Percentiles rank a stretch among this genome's conserved stretches.
Conservation (phyloP, 2,888 invertebrate species). For the Synergus gifuensis region DNA sequence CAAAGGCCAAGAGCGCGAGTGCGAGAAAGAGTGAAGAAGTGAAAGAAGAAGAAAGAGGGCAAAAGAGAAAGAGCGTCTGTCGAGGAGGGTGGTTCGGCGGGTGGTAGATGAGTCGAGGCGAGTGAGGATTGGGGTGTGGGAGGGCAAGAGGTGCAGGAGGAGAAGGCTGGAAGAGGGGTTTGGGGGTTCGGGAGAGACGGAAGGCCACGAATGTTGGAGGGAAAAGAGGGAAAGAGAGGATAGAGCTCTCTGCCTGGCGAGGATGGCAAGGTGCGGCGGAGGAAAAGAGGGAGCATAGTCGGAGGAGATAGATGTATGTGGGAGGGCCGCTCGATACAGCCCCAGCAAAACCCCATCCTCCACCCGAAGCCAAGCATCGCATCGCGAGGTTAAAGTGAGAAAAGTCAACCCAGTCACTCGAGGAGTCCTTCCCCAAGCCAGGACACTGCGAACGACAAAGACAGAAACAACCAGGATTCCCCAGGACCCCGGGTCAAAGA, state of each 20-base stretch:
- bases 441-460: slow-evolving; percentile 63
- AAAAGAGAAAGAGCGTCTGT: slow-evolving; percentile 50
- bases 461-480: slow-evolving; percentile 56
- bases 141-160: slow-evolving; percentile 63
- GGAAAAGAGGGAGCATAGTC: slow-evolving; percentile 66
- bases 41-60: slow-evolving; percentile 53
- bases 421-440: slow-evolving; percentile 69
- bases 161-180: slow-evolving; percentile 64
- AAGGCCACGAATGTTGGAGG: slow-evolving; percentile 75
- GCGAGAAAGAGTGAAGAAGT: slow-evolving; percentile 54
- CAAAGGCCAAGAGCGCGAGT: slow-evolving; percentile 55
- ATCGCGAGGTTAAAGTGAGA: slow-evolving; percentile 77
- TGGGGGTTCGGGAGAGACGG: slow-evolving; percentile 60
- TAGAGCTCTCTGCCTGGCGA: slow-evolving; percentile 55
- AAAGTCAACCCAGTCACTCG: slow-evolving; percentile 77
- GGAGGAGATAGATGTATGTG: slow-evolving; percentile 78
- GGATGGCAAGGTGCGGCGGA: slow-evolving; percentile 54
- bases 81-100: slow-evolving; percentile 52
- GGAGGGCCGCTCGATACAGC: slow-evolving; percentile 78
- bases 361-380: slow-evolving; percentile 75
- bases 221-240: slow-evolving; percentile 73
- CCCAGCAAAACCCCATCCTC: slow-evolving; percentile 75
- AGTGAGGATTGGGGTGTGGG: slow-evolving; percentile 54
- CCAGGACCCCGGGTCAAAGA: slow-evolving; percentile 63
- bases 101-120: slow-evolving; percentile 67